A percentile compares a stretch with the other conserved stretches of the same genome.
Evolutionary conservation across 30 jellyfish, hydroid and myxozoan genomes (phyloP).

Genomic region (Aurelia sp.): DNA sequence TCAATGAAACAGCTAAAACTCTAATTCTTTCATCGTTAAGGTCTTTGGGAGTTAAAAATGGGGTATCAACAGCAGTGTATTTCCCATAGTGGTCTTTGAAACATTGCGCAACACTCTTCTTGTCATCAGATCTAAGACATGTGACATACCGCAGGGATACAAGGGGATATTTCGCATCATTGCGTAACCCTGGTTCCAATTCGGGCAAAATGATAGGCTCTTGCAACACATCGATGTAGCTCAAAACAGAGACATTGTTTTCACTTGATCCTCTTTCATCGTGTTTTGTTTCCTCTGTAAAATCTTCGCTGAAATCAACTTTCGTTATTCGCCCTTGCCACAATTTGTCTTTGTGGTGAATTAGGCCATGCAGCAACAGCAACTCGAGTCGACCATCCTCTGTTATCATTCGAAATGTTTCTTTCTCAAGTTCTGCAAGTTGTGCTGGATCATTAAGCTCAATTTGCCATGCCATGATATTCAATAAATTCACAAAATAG

Average conservation of each 20-base stretch:
- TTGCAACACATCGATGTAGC: neutral
- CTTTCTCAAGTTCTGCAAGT: neutral
- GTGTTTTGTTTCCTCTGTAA: neutral
- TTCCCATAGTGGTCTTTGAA: neutral
- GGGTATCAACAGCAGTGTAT: neutral
- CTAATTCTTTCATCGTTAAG: neutral
- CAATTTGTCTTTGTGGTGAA: conserved; percentile 1
- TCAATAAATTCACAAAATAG: no score
- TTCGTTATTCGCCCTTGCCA: conserved; percentile 6
- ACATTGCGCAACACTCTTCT: neutral
- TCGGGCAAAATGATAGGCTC: neutral
- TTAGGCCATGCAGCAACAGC: neutral
- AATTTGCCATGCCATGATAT: neutral
- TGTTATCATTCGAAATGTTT: neutral
- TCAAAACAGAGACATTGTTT: neutral
- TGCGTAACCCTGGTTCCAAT: neutral
- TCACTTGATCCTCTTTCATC: neutral
- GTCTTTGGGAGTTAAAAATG: neutral
- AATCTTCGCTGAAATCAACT: neutral
- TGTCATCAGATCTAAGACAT: neutral
- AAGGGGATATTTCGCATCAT: neutral
- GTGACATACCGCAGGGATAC: neutral
- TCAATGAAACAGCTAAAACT: neutral
- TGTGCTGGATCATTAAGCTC: neutral
- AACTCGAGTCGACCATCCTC: neutral